Evolutionary conservation across 2,113 vertebrate genomes (phyloP).

Genomic region (Chionis minor): DNA sequence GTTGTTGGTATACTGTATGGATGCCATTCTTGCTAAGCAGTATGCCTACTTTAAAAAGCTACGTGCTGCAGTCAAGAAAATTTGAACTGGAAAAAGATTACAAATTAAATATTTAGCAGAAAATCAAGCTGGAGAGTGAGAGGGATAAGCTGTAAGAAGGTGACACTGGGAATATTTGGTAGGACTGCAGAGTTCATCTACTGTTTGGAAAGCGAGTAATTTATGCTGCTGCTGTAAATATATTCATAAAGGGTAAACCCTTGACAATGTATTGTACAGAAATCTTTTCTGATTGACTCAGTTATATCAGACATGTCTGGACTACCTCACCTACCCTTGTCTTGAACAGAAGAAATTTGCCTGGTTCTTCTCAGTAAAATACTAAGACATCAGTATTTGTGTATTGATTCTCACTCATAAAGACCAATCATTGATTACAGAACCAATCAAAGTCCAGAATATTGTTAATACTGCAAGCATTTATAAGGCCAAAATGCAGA

Average conservation of each 20-base stretch:
- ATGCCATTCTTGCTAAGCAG: background rate
- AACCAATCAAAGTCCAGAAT: background rate
- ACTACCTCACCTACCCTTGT: background rate
- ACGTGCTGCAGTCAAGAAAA: background rate
- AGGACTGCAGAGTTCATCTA: background rate
- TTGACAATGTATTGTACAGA: background rate
- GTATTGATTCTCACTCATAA: background rate
- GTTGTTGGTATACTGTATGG: background rate
- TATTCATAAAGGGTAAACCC: background rate
- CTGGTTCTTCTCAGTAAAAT: background rate
- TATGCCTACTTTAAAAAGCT: background rate
- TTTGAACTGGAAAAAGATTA: background rate
- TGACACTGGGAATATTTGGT: background rate
- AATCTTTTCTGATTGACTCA: background rate
- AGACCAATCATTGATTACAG: background rate
- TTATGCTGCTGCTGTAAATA: background rate
- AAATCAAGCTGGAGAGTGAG: background rate
- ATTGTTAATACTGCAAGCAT: background rate
- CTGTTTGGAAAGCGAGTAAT: background rate
- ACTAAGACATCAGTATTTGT: background rate
- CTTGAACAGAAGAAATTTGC: background rate
- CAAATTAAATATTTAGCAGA: background rate
- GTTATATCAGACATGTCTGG: background rate
- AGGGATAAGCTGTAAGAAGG: background rate
- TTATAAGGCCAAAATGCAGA: background rate